Evolutionary conservation across 2,888 invertebrate genomes (phyloP).

Genomic region (Sinhomidia bicolor): DNA sequence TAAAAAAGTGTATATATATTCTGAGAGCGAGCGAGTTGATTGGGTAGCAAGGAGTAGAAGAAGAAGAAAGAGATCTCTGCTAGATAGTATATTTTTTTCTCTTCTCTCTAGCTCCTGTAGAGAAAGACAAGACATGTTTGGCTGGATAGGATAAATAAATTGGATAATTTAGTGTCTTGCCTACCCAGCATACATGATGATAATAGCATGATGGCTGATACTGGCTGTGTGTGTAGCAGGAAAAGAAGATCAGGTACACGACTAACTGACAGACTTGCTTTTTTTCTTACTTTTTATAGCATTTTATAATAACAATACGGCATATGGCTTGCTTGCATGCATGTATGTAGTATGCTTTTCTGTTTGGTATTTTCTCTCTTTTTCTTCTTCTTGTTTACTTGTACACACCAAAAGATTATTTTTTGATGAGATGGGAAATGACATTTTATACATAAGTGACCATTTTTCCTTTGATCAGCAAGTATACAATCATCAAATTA

Average conservation of each 20-base stretch:
- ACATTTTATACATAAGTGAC: constrained; percentile 39
- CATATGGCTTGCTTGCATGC: constrained; percentile 1
- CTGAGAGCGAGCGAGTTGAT: constrained; percentile 34
- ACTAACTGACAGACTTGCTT: not conserved
- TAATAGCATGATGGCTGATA: not conserved
- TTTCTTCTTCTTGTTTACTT: constrained; percentile 20
- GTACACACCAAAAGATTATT: not conserved
- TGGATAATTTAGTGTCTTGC: constrained; percentile 67
- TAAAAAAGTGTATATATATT: constrained; percentile 5
- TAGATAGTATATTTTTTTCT: constrained; percentile 4
- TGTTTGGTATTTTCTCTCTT: not conserved
- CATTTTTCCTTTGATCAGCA: not conserved
- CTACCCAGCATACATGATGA: not conserved
- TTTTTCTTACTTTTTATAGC: not conserved
- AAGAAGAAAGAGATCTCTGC: not conserved
- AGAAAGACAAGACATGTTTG: constrained; percentile 55
- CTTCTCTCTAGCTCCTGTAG: constrained; percentile 60
- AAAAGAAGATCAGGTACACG: constrained; percentile 38
- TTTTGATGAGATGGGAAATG: constrained; percentile 53
- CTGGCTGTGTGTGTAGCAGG: not conserved
- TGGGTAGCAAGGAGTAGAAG: constrained; percentile 11
- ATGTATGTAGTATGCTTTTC: no score
- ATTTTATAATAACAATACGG: not conserved
- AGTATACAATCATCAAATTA: not conserved
- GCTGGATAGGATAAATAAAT: constrained; percentile 59